Percentiles rank a stretch among this genome's conserved stretches.
Evolutionary conservation across 2,797 vertebrate genomes (phyloP).

Genomic region (Lagocephalus sceleratus): DNA sequence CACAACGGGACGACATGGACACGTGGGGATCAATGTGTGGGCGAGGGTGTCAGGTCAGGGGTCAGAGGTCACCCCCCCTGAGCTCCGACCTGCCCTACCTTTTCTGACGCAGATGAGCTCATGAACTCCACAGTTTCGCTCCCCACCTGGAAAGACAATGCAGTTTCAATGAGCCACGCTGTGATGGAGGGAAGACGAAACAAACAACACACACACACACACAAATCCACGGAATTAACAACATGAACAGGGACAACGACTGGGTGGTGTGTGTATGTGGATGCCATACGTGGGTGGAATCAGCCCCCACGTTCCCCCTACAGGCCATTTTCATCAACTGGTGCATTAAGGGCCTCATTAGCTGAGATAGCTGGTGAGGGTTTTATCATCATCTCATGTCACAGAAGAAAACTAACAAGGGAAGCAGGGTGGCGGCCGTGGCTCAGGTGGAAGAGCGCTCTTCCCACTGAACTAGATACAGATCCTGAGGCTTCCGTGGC

Average conservation of each 20-base stretch:
- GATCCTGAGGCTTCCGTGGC: no score
- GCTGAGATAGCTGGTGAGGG: not conserved
- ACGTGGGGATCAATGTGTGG: constrained; percentile 5
- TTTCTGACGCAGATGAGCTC: constrained; percentile 97
- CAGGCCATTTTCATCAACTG: not conserved
- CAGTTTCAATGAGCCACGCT: constrained; percentile 62
- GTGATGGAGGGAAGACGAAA: constrained; percentile 42
- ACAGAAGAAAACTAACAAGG: no score
- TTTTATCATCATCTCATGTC: no score
- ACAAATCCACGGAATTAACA: not conserved
- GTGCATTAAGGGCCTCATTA: not conserved
- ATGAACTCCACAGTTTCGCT: constrained; percentile 96
- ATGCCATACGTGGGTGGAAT: not conserved
- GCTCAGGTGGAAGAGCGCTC: not conserved
- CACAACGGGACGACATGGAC: constrained; percentile 3
- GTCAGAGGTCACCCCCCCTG: constrained; percentile 24
- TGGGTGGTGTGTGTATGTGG: constrained; percentile 4
- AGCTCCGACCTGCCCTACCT: constrained; percentile 80
- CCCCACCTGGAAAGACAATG: constrained; percentile 87
- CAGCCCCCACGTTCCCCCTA: not conserved
- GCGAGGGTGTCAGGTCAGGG: not conserved
- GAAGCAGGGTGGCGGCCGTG: no score
- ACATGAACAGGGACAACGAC: constrained; percentile 11
- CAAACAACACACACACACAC: constrained; percentile 16
- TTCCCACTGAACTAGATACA: not conserved